Evolutionary conservation across 53 echinoderm and acorn worm genomes (phyloP), one percentile per base, ranked within the genome.

Genomic region (Hippasteria phrygiana): DNA sequence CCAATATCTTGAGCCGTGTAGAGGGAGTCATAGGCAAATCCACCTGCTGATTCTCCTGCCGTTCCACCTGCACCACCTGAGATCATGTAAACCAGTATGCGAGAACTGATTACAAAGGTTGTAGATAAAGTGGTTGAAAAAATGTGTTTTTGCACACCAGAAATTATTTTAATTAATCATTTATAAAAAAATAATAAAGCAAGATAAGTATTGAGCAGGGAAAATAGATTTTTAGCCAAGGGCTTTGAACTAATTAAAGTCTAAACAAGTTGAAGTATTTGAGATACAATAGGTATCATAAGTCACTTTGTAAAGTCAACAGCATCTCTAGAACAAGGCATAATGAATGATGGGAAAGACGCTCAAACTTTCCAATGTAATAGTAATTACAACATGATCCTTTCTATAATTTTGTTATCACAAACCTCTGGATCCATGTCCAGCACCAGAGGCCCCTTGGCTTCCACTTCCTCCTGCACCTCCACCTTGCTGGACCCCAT

Each of bases 371-470:
- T n/a, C n/a, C n/a, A n/a, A n/a, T n/a, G n/a, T n/a, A n/a, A n/a
- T n/a, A n/a, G 12, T 43, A 24, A 0, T 29, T 26, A 17, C 3
- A 54, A 59, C 26, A 26, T 22, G 51, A 51, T 20, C 14, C 20
- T 10, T 17, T 17, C 16, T 51, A 1, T 0, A 51, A 4, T 2
- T 8, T 51, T 63, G 14, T 63, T 33, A 35, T 33, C 37, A 78
- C 90, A 24, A 42, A 96, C 96, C 96, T 89, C 36, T 31, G 67
- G 96, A 92, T 71, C 62, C 94, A 96, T 96, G 94, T 74, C 94
- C 93, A 56, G 91, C 96, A 37, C 96, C 96, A 28, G 89, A 67
- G 62, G 55, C 35, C 17, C 87, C 47, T 12, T 39, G 42, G 13
- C 22, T 74, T 14, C 55, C 53, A 69, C 65, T 47, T 7, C 55